Base-by-base conservation (phyloP, 2,113 vertebrate genomes). In the Fulica atra region DNA sequence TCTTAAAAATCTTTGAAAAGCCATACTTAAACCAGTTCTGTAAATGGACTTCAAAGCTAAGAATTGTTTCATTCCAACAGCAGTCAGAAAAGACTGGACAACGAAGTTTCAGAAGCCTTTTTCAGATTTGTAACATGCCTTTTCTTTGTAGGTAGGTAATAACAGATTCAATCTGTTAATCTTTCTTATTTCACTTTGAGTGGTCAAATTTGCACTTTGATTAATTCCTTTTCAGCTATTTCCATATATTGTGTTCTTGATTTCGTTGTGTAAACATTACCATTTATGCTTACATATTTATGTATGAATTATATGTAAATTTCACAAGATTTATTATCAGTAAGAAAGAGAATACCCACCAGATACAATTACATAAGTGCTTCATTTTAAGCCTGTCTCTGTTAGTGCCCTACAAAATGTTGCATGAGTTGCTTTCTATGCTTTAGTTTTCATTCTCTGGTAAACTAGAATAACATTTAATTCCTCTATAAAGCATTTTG, bases 301-400 rank as follows among this genome's bases (percentile, higher is more conserved):
- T 35, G 29, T 20, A 24, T 2, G 61, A 57, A 66, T 31, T 2
- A 23, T 29, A 26, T 26, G 6, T 48, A 64, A 60, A 50, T 46
- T 35, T 2, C 53, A 17, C 4, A 56, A 81, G 2, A 16, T 83
- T 77, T 65, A 29, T 33, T 38, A 40, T 88, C 14, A 48, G 21
- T 50, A 40, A 44, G 16, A 56, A 59, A 33, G 54, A 61, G 33
- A 23, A 23, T 8, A 57, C 4, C 5, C n/a, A 31, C 15, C 29
- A n/a, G 38, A 15, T 94, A 21, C 11, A 86, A 36, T n/a, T 60
- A 8, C 0, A 0, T 5, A 53, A 53, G 20, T 10, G 2, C 17
- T 83, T 65, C 1, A 33, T 60, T 88, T 74, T 5, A 16, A 61
- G 86, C 20, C 18, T 72, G 2, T 21, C 21, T 42, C n/a, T 76